These are phyloP conservation scores for Physella acuta DNA, from an alignment of 1,140 invertebrate species.

Conservation along the genomic window DNA sequence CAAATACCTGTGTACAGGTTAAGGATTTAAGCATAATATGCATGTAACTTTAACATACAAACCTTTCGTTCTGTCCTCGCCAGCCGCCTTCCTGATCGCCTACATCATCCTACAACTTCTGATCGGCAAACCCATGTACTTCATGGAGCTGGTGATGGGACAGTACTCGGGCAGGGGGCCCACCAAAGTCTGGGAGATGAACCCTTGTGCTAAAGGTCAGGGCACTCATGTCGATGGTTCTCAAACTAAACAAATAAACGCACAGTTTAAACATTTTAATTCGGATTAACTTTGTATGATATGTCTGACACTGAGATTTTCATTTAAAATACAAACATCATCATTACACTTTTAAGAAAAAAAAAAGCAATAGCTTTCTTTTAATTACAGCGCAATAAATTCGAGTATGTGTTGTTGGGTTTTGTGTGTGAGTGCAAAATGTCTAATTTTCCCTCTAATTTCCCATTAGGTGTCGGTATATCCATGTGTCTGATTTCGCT, in stretches of 20 bases:
- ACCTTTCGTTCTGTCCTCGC: slow-evolving; percentile 16
- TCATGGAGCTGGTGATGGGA: slow-evolving; percentile 61
- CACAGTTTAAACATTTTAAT: no score
- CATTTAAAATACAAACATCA: not conserved
- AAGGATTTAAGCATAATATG: not conserved
- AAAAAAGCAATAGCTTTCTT: not conserved
- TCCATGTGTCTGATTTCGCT: slow-evolving; percentile 82
- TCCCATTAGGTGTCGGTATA: slow-evolving; percentile 73
- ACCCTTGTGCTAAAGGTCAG: slow-evolving; percentile 51
- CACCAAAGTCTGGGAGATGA: slow-evolving; percentile 60
- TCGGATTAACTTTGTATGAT: not conserved
- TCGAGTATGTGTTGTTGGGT: not conserved
- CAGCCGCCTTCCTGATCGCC: slow-evolving; percentile 66
- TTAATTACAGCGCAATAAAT: not conserved
- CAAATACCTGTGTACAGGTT: not conserved
- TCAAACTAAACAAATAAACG: no score
- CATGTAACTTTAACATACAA: not conserved
- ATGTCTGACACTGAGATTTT: not conserved
- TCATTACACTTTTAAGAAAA: not conserved
- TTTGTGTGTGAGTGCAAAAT: not conserved
- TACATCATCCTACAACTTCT: slow-evolving; percentile 66
- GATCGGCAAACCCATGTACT: slow-evolving; percentile 64
- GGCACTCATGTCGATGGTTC: no score
- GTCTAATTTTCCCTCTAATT: slow-evolving; percentile 23
- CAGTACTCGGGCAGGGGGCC: slow-evolving; percentile 61